Conservation (phyloP, 2,888 invertebrate species). For the Allygus modestus region DNA sequence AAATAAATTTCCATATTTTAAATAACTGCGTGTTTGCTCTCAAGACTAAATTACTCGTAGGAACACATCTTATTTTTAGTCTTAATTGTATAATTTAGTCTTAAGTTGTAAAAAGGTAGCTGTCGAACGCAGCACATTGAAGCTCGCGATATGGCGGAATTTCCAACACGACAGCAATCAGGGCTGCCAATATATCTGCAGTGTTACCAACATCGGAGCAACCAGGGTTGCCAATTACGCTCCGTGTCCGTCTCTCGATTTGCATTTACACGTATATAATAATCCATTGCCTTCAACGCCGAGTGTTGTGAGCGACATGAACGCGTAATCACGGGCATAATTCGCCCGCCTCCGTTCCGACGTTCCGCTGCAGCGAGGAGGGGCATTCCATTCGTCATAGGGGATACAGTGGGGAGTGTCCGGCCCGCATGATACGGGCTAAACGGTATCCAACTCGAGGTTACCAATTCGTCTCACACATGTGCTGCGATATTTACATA, state of each 20-base stretch:
- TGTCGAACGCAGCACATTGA: too few relatives aligned
- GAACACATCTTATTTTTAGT: too few relatives aligned
- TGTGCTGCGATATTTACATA: slow-evolving; percentile 1
- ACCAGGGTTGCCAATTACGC: slow-evolving; percentile 20
- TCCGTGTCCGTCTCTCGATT: slow-evolving; percentile 9
- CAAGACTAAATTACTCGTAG: too few relatives aligned
- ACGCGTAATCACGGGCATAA: slow-evolving; percentile 7
- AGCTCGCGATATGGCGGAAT: too few relatives aligned
- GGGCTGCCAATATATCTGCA: slow-evolving; percentile 26
- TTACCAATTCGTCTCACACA: slow-evolving; percentile 12
- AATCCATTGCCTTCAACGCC: slow-evolving; percentile 4
- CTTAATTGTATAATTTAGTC: too few relatives aligned
- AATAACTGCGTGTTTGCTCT: too few relatives aligned
- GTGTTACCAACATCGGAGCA: background rate
- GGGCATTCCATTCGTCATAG: background rate
- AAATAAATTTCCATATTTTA: too few relatives aligned
- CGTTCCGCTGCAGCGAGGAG: background rate
- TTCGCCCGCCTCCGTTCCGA: background rate
- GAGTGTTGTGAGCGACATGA: background rate
- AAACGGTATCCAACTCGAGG: background rate
- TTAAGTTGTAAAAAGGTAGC: too few relatives aligned
- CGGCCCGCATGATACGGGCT: slow-evolving; percentile 17
- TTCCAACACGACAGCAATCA: background rate
- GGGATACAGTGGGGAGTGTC: background rate
- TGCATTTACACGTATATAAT: slow-evolving; percentile 33